phyloP scores from a whole-genome alignment of 2,113 vertebrate genomes.

The Sinosuthora webbiana region DNA sequence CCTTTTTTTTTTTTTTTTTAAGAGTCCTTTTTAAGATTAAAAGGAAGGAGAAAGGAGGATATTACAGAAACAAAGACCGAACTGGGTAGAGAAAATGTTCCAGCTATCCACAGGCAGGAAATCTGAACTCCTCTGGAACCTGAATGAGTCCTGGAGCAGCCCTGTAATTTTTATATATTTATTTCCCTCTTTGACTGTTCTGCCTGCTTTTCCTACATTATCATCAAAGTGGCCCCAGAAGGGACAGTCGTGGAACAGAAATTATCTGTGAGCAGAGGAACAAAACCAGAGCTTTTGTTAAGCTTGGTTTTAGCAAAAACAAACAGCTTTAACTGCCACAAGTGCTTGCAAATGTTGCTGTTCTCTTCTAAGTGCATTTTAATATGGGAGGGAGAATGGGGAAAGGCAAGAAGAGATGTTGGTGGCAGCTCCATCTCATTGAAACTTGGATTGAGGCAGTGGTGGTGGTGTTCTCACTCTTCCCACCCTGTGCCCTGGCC shows the following conservation, averaged over 20 bases:
- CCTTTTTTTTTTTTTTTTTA: no score
- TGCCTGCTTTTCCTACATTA: constrained; percentile 57
- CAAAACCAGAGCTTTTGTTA: not conserved
- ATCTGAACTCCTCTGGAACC: constrained; percentile 47
- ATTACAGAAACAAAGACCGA: constrained; percentile 2
- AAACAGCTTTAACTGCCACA: not conserved
- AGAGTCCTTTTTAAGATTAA: not conserved
- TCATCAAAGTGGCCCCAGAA: constrained; percentile 38
- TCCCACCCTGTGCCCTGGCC: not conserved
- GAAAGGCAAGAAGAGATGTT: not conserved
- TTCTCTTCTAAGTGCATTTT: not conserved
- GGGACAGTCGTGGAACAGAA: not conserved
- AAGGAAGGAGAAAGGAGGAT: not conserved
- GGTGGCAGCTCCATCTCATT: rapidly evolving
- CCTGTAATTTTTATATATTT: constrained; percentile 49
- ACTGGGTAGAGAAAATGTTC: constrained; percentile 23
- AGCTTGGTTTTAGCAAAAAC: not conserved
- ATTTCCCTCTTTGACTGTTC: not conserved
- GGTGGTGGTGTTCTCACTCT: not conserved
- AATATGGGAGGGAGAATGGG: not conserved
- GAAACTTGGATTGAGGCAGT: not conserved
- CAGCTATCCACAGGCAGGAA: constrained; percentile 18
- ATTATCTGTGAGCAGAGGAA: not conserved
- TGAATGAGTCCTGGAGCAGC: constrained; percentile 4
- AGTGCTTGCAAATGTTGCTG: not conserved